Conservation (phyloP, 2,113 vertebrate species). For the Ctenomys sociabilis region DNA sequence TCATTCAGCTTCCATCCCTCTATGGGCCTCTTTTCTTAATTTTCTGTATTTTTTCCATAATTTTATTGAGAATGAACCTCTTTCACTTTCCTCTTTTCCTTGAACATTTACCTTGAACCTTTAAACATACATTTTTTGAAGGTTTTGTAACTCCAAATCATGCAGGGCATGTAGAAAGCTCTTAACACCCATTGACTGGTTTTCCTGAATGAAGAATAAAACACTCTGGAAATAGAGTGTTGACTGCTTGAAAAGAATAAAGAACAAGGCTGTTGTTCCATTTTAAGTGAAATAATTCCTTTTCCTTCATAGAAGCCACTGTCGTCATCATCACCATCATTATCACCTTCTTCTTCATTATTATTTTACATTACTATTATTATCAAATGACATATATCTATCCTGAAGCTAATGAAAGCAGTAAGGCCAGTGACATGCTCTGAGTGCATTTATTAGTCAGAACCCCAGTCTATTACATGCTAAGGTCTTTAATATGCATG, state of each 20-base stretch:
- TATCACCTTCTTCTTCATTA: neutral
- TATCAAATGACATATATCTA: constrained; percentile 58
- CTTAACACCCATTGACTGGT: neutral
- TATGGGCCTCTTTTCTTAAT: neutral
- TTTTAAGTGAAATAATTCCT: constrained; percentile 52
- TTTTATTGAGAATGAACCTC: too few relatives aligned
- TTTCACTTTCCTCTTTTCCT: neutral
- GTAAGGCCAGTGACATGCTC: constrained; percentile 67
- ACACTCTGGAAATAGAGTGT: neutral
- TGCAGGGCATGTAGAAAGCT: neutral
- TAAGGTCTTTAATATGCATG: constrained; percentile 68
- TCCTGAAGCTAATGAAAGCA: constrained; percentile 73
- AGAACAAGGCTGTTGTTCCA: neutral
- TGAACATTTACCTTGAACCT: neutral
- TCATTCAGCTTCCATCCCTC: neutral
- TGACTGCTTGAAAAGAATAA: constrained; percentile 44
- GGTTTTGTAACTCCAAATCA: neutral
- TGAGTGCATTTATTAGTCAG: constrained; percentile 72
- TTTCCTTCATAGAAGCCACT: constrained; percentile 58
- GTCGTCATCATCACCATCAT: neutral
- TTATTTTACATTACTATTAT: constrained; percentile 26
- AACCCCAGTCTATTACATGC: constrained; percentile 55
- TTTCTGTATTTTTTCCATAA: too few relatives aligned
- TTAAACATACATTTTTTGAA: neutral
- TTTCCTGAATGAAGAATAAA: neutral